Base-by-base conservation (phyloP, 2,888 invertebrate species). In the Tetropium fuscum region DNA sequence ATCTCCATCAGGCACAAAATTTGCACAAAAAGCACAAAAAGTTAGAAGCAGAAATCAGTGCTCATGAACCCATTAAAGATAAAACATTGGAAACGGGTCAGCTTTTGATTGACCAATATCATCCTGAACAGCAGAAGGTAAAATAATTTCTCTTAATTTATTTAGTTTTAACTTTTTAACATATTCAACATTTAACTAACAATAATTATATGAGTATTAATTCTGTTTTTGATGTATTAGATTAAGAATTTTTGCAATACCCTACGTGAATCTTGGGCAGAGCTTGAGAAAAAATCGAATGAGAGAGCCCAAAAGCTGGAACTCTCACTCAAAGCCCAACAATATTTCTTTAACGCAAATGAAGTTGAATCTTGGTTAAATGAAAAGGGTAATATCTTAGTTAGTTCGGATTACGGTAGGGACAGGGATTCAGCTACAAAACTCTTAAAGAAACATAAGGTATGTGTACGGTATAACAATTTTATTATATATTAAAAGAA, bases 311-410 rank as follows among this genome's bases (percentile, higher is more conserved):
- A 87, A 27, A 90, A 92, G 61, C 85, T 97, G 58, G 96, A 97
- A 69, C 86, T 94, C 63, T 94, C 95, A 0, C 84, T 97, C 53
- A 91, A 91, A 76, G 93, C 95, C 6, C 97, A 97, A 81, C 94
- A 96, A 84, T 95, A 93, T 84, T 88, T 93, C 82, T 94, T 93
- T 76, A 95, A 96, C 79, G 93, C 94, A 7, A 90, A 90, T 40
- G 96, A 96, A 82, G 92, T 97, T 63, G 97, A 97, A 82, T 90
- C 92, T 18, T 97, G 97, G 97, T 85, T 97, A 64, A 89, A 90
- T 27, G 97, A 97, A 82, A 93, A 93, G 78, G 90, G 90, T 41
- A 91, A 93, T 60, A 88, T 92, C 20, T 82, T 97, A 3, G 87
- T 88, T 22, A 91, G 91, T n/a, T 90, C 89, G 0, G 95, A 96